Evolutionary conservation across 2,888 invertebrate species (phyloP).

Genomic region (Branchipolynoe longqiensis): DNA sequence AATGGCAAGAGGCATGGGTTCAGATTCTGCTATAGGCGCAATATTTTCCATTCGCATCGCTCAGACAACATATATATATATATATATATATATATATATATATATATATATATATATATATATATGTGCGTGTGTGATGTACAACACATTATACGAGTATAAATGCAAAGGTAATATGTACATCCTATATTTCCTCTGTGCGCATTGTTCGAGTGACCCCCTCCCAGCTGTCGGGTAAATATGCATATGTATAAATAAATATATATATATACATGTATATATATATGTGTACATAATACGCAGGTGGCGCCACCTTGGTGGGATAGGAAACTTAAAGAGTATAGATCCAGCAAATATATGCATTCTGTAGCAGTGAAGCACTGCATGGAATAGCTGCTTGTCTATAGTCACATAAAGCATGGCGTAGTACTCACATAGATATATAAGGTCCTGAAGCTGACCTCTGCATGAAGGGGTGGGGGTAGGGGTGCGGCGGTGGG

Average conservation of each 20-base stretch:
- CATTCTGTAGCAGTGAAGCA: not conserved
- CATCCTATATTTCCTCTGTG: too few species aligned
- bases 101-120: constrained; percentile 32
- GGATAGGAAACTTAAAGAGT: not conserved
- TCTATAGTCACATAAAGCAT: not conserved
- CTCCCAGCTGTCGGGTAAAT: not conserved
- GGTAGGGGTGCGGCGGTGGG: too few species aligned
- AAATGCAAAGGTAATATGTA: too few species aligned
- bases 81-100: constrained; percentile 31
- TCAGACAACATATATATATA: constrained; percentile 31
- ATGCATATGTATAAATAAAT: not conserved
- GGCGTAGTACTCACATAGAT: too few species aligned
- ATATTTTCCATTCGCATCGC: too few species aligned
- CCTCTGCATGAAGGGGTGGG: too few species aligned
- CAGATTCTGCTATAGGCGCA: too few species aligned
- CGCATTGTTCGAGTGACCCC: too few species aligned
- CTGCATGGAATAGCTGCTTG: not conserved
- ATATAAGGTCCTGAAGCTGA: too few species aligned
- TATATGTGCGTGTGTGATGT: not conserved
- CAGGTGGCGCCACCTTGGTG: not conserved
- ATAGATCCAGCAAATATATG: not conserved
- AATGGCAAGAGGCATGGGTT: too few species aligned
- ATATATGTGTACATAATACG: too few species aligned
- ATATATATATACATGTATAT: not conserved
- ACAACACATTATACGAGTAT: not conserved